Conservation (phyloP, 2,797 vertebrate species). For the Sebastes oblongus region DNA sequence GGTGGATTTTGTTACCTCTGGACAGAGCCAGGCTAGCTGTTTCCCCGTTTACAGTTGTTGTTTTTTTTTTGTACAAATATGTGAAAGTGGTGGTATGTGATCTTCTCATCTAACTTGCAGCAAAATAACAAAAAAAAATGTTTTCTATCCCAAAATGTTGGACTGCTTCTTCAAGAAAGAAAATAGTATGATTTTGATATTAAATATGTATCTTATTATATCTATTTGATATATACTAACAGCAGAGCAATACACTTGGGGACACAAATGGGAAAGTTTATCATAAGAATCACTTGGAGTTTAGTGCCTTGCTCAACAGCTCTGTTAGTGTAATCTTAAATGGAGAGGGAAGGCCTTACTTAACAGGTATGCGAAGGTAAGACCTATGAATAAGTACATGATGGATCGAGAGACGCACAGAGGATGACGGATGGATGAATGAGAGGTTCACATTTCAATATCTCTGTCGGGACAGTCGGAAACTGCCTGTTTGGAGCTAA, state of each 20-base stretch:
- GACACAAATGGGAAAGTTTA: too few relatives aligned
- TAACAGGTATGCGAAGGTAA: neutral
- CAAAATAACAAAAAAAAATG: neutral
- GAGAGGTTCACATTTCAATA: slow-evolving; percentile 18
- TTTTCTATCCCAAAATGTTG: neutral
- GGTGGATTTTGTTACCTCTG: neutral
- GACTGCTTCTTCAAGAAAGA: neutral
- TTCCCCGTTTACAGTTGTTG: too few relatives aligned
- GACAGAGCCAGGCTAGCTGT: too few relatives aligned
- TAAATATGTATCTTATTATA: neutral
- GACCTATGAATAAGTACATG: neutral
- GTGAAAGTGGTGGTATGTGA: neutral
- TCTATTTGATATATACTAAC: neutral
- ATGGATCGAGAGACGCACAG: neutral
- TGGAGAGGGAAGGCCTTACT: too few relatives aligned
- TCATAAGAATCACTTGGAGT: too few relatives aligned
- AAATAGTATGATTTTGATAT: neutral
- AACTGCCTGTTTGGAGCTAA: slow-evolving; percentile 29
- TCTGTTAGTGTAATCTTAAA: too few relatives aligned
- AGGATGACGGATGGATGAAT: slow-evolving; percentile 11
- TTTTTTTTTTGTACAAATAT: too few relatives aligned
- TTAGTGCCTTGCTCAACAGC: neutral
- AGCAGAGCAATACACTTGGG: neutral
- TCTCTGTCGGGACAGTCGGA: neutral
- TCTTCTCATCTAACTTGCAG: neutral